Evolutionary conservation across 2,888 invertebrate genomes (phyloP).

Genomic region (Eupithecia dodoneata): DNA sequence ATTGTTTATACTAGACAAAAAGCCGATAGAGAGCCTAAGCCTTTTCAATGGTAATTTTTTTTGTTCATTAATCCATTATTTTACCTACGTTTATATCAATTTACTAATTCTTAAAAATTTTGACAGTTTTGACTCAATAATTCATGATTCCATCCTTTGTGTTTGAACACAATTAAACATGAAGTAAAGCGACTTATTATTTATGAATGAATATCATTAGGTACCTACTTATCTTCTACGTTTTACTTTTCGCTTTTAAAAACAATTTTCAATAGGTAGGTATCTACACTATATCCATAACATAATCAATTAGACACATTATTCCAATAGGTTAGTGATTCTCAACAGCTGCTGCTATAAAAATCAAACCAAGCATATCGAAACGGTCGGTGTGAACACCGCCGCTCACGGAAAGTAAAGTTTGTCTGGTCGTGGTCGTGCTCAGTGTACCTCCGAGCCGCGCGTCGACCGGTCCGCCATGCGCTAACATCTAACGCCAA

Average conservation of each 20-base stretch:
- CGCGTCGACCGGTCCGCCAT: constrained; percentile 73
- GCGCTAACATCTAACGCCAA: constrained; percentile 60
- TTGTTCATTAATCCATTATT: background rate
- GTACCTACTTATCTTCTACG: background rate
- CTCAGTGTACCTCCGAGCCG: constrained; percentile 74
- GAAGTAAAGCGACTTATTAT: background rate
- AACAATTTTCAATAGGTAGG: background rate
- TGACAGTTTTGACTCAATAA: background rate
- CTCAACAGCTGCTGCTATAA: constrained; percentile 25
- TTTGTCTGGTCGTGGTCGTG: constrained; percentile 58
- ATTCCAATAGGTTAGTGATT: constrained; percentile 24
- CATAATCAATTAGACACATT: constrained; percentile 28
- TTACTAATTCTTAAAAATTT: background rate
- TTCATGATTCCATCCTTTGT: background rate
- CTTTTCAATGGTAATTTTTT: background rate
- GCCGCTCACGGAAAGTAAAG: constrained; percentile 78
- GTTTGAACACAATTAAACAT: background rate
- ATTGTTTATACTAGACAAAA: background rate
- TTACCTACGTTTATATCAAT: background rate
- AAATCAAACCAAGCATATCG: constrained; percentile 36
- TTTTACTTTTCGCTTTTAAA: background rate
- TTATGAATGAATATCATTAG: background rate
- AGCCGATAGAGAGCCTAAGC: background rate
- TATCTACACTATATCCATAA: constrained; percentile 3
- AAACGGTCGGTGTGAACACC: constrained; percentile 62